Conservation (phyloP, 2,888 invertebrate genomes). For the Crossocerus cetratus region DNA sequence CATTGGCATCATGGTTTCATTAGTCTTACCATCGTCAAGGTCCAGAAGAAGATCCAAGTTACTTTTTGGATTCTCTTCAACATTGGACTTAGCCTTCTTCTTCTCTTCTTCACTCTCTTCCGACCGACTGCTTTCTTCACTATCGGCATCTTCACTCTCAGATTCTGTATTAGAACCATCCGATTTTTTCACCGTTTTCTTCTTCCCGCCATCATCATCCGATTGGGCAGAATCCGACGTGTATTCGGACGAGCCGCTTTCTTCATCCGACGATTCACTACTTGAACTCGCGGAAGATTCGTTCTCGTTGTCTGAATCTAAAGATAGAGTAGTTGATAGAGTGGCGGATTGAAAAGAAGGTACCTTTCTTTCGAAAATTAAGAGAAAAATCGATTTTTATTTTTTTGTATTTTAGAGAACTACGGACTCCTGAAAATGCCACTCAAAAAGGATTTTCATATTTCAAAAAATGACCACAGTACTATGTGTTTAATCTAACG, state of each 20-base stretch:
- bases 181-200: slow-evolving; percentile 59
- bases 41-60: slow-evolving; percentile 91
- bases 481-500: too few relatives aligned
- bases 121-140: slow-evolving; percentile 63
- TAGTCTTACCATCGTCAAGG: slow-evolving; percentile 83
- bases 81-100: slow-evolving; percentile 68
- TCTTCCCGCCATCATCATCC: slow-evolving; percentile 43
- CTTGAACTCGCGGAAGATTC: slow-evolving; percentile 76
- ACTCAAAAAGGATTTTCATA: too few relatives aligned
- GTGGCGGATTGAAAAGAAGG: too few relatives aligned
- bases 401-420: too few relatives aligned
- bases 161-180: slow-evolving; percentile 65
- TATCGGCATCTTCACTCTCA: slow-evolving; percentile 68
- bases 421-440: too few relatives aligned
- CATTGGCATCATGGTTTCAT: background rate
- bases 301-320: slow-evolving; percentile 70
- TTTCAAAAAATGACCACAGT: too few relatives aligned
- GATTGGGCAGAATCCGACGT: slow-evolving; percentile 60
- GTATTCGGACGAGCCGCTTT: slow-evolving; percentile 73
- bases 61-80: slow-evolving; percentile 79
- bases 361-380: too few relatives aligned
- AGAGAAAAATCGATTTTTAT: too few relatives aligned
- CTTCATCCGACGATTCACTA: slow-evolving; percentile 62
- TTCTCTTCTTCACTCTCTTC: slow-evolving; percentile 68
- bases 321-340: slow-evolving; percentile 2